Percentiles rank a stretch among this genome's conserved stretches.
phyloP scores from a whole-genome alignment of 2,113 vertebrate species.

The Mionectes macconnelli region DNA sequence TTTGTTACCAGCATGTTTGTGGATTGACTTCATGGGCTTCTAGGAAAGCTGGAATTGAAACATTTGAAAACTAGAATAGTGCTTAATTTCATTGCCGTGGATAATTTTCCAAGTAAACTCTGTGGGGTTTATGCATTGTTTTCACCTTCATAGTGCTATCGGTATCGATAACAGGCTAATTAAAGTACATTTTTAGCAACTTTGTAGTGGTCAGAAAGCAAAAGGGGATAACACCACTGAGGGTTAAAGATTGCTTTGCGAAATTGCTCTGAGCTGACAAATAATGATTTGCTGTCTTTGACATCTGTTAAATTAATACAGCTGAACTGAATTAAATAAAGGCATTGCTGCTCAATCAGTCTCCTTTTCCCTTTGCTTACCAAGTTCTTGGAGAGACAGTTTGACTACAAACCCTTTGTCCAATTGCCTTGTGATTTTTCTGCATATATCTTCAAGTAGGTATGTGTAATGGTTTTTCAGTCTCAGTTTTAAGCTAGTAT shows the following conservation, averaged over 20 bases:
- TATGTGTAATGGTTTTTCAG: background rate
- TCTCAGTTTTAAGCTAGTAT: background rate
- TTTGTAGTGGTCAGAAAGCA: background rate
- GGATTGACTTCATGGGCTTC: background rate
- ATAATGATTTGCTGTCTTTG: constrained; percentile 3
- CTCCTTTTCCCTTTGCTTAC: background rate
- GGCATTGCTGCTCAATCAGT: background rate
- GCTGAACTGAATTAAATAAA: constrained; percentile 8
- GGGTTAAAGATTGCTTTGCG: background rate
- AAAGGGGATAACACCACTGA: background rate
- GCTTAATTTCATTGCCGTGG: background rate
- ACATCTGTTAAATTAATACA: constrained; percentile 23
- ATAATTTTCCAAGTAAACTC: background rate
- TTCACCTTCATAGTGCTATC: background rate
- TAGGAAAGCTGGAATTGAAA: background rate
- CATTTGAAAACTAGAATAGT: background rate
- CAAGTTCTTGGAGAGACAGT: background rate
- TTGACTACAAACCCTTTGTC: background rate
- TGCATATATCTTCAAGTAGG: background rate
- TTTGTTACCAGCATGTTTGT: background rate
- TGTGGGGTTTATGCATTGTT: background rate
- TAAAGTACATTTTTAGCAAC: background rate
- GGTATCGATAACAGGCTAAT: background rate
- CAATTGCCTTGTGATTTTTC: background rate
- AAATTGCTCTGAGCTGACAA: constrained; percentile 4